A percentile compares a stretch with the other conserved stretches of the same genome.
These are phyloP conservation scores for Sakesphorus luctuosus DNA, from an alignment of 2,113 vertebrate genomes.

Conservation along the genomic window DNA sequence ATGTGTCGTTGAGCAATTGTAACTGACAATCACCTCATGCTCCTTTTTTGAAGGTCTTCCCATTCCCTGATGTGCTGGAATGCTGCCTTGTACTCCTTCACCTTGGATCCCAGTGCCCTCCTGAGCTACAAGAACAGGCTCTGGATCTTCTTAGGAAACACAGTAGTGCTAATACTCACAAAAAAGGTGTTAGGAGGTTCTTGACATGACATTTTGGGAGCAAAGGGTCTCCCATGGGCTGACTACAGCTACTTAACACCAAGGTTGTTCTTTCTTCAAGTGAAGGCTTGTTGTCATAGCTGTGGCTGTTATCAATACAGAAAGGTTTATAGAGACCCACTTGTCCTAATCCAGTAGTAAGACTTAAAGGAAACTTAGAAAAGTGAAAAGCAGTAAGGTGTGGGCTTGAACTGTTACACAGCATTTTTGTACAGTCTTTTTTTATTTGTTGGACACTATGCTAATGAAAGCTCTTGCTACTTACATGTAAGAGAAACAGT, in stretches of 20 bases:
- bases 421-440: neutral
- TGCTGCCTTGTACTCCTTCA: conserved; percentile 90
- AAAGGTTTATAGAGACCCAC: neutral
- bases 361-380: neutral
- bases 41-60: conserved; percentile 77
- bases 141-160: conserved; percentile 78
- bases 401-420: neutral
- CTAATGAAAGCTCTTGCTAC: neutral
- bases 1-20: neutral
- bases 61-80: conserved; percentile 89
- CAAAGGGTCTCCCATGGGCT: neutral
- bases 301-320: neutral
- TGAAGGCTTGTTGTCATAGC: neutral
- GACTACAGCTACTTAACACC: neutral
- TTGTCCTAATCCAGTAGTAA: neutral
- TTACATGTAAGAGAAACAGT: neutral
- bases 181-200: conserved; percentile 63
- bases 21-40: neutral
- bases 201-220: neutral
- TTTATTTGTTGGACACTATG: neutral
- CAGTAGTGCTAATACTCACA: neutral
- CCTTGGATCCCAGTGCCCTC: conserved; percentile 45
- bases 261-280: neutral
- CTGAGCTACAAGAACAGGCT: conserved; percentile 68
- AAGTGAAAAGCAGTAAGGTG: neutral